phyloP scores from a whole-genome alignment of 2,888 invertebrate species.

The Camptogramma bilineatum region DNA sequence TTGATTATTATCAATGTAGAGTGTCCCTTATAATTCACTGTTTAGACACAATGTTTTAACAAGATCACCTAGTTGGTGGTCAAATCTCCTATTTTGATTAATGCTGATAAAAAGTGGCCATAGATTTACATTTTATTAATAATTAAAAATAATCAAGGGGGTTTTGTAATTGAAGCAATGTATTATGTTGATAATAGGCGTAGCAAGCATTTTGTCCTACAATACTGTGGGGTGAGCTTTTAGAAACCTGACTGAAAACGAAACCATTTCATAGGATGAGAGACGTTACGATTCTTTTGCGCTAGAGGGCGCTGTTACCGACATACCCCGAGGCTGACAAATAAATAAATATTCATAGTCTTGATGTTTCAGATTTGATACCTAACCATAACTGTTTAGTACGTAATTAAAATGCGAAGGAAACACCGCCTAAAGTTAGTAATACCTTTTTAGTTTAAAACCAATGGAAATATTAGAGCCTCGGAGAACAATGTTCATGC shows the following conservation, averaged over 20 bases:
- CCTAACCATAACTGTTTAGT: neutral
- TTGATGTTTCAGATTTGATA: neutral
- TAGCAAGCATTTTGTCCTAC: neutral
- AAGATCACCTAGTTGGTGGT: too few relatives aligned
- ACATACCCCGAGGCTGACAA: neutral
- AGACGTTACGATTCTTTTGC: neutral
- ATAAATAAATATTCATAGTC: neutral
- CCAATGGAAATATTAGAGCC: neutral
- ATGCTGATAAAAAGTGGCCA: too few relatives aligned
- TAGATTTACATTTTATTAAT: too few relatives aligned
- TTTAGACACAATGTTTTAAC: too few relatives aligned
- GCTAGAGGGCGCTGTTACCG: constrained; percentile 2
- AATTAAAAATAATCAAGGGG: too few relatives aligned
- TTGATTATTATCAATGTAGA: too few relatives aligned
- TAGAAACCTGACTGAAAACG: neutral
- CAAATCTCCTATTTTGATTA: too few relatives aligned
- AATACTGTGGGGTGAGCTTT: neutral
- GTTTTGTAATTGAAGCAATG: too few relatives aligned
- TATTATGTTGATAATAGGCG: neutral
- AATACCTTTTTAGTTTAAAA: neutral
- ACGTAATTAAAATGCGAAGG: neutral
- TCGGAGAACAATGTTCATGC: neutral
- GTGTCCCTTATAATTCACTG: too few relatives aligned
- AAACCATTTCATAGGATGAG: neutral
- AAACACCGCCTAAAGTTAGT: neutral